These are phyloP conservation scores for Bellardia bayeri DNA, from an alignment of 2,888 invertebrate species.

Conservation along the genomic window DNA sequence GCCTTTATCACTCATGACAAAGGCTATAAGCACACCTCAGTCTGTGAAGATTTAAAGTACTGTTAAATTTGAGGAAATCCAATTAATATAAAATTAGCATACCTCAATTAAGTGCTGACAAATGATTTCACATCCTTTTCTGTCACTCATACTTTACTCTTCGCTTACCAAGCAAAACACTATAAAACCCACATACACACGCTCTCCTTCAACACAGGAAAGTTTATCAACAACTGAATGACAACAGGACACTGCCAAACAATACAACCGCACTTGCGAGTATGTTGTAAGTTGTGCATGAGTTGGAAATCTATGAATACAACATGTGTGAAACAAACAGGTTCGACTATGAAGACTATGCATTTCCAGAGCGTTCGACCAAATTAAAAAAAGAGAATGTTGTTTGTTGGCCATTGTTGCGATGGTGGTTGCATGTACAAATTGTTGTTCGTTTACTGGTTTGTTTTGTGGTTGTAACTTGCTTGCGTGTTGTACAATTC, in stretches of 20 bases:
- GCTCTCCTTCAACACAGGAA: constrained; percentile 45
- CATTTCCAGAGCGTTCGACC: not conserved
- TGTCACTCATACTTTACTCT: not conserved
- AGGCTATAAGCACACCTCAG: too few species aligned
- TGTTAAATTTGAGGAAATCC: not conserved
- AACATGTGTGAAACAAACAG: constrained; percentile 53
- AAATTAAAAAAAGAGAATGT: constrained; percentile 17
- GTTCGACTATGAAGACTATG: constrained; percentile 12
- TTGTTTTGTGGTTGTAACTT: constrained; percentile 40
- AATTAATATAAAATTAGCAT: constrained; percentile 13
- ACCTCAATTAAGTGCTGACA: constrained; percentile 21
- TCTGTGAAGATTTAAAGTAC: not conserved
- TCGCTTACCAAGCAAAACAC: not conserved
- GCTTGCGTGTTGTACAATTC: constrained; percentile 68
- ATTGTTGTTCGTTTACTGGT: constrained; percentile 9
- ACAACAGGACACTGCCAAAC: constrained; percentile 1
- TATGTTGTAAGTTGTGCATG: constrained; percentile 5
- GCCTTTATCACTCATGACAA: too few species aligned
- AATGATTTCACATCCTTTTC: constrained; percentile 3
- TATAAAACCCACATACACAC: constrained; percentile 42
- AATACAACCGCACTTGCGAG: constrained; percentile 38
- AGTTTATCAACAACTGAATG: constrained; percentile 59
- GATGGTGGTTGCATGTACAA: constrained; percentile 41
- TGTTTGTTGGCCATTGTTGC: constrained; percentile 32
- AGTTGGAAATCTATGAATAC: not conserved